phyloP scores from a whole-genome alignment of 2,888 invertebrate genomes.

The Sycophila texana region DNA sequence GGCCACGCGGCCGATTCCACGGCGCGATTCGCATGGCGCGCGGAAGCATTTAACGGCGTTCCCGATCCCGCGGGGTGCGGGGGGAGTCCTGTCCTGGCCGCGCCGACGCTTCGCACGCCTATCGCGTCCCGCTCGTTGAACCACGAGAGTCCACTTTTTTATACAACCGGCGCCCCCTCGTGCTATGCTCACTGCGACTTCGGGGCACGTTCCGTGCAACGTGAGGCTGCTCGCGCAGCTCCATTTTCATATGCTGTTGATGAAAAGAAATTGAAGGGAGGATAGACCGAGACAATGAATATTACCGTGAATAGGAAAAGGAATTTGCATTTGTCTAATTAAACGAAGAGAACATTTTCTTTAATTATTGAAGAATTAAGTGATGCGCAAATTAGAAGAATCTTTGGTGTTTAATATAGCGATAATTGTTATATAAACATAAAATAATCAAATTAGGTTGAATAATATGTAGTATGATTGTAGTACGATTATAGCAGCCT shows the following conservation, averaged over 20 bases:
- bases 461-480: too few relatives aligned
- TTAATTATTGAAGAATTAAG: too few relatives aligned
- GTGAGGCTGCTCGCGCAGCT: not conserved
- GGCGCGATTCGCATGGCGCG: conserved; percentile 1
- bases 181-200: conserved; percentile 21
- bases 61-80: not conserved
- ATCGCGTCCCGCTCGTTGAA: conserved; percentile 27
- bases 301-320: not conserved
- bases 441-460: too few relatives aligned
- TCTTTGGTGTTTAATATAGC: too few relatives aligned
- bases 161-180: not conserved
- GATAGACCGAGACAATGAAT: not conserved
- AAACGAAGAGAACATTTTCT: not conserved
- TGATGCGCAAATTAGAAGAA: too few relatives aligned
- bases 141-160: conserved; percentile 37
- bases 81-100: not conserved
- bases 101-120: conserved; percentile 16
- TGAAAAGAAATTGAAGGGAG: not conserved
- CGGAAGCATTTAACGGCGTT: conserved; percentile 26
- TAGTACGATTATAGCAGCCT: too few relatives aligned
- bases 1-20: conserved; percentile 38
- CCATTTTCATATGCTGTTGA: conserved; percentile 18
- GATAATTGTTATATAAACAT: too few relatives aligned
- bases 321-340: too few relatives aligned
- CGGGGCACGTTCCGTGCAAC: conserved; percentile 28